phyloP scores from a whole-genome alignment of 1,140 invertebrate species.

The Archivesica marissinica region DNA sequence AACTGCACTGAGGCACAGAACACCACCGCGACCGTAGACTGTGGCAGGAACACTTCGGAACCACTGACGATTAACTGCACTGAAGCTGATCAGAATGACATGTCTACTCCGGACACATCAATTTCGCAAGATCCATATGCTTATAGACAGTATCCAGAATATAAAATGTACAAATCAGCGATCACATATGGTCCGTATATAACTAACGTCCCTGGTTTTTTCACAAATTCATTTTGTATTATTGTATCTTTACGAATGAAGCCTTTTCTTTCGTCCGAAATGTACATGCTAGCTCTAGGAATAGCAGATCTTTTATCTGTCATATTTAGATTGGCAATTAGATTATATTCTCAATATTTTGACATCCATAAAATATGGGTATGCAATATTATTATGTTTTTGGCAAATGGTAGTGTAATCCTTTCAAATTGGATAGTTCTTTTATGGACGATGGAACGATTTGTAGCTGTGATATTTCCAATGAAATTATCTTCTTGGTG shows the following conservation, averaged over 20 bases:
- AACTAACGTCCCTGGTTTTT: background rate
- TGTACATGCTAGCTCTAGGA: conserved; percentile 10
- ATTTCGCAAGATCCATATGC: too few species aligned
- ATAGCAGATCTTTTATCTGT: background rate
- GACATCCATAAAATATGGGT: background rate
- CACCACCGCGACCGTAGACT: background rate
- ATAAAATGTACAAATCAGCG: background rate
- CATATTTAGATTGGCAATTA: background rate
- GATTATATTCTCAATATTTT: background rate
- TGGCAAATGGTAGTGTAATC: background rate
- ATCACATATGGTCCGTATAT: background rate
- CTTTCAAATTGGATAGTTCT: background rate
- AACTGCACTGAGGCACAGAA: background rate
- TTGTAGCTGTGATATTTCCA: conserved; percentile 5
- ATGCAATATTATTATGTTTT: background rate
- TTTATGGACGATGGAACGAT: conserved; percentile 5
- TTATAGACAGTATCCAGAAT: background rate
- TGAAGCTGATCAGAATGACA: background rate
- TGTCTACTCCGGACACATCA: too few species aligned
- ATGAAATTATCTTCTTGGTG: conserved; percentile 3
- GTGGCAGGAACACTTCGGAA: background rate
- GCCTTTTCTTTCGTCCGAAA: background rate
- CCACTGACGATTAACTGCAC: background rate
- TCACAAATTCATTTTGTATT: background rate
- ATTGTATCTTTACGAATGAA: background rate